Base-by-base conservation (phyloP, 2,113 vertebrate genomes). In the Mustela nigripes region DNA sequence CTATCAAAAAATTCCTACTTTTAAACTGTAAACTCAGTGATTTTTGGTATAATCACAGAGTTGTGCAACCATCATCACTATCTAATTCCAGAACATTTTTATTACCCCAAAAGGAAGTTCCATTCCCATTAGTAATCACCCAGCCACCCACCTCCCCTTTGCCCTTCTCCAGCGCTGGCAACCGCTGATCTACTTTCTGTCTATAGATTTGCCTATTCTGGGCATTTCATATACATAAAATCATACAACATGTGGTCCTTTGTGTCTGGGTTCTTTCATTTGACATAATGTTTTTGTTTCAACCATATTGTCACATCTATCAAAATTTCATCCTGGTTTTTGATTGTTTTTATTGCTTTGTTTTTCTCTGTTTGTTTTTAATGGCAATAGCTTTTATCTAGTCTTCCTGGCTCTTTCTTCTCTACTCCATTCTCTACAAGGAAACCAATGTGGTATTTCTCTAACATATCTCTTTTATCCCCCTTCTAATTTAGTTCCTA, bases 231-330 rank as follows among this genome's bases (percentile, higher is more conserved):
- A n/a, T 50, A 60, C 71, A 73, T 73, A 28, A 45, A 83, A 60
- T 79, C 28, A 80, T 62, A 39, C 21, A 50, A 4, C 74, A 73
- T 42, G 45, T 45, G 26, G 31, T 36, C 60, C 89, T 87, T 74
- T 88, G 21, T 83, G 36, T n/a, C 50, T 80, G 74, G 22, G 65
- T 42, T 84, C n/a, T 78, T 95, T 82, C 60, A 82, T 26, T 95
- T 71, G 81, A 16, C 33, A 50, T 24, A n/a, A 63, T 53, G 11
- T 33, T 88, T 89, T 93, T 39, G 56, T 24, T 95, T 67, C 21
- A 28, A 62, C 84, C 15, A 24, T 76, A 1, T 85, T 69, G 58
- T 58, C 12, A 65, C 53, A 62, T 31, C 0, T 22, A 85, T 16
- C 6, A 65, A 33, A 36, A 36, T 58, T 81, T 60, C 9, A 7